Percentiles rank a stretch among this genome's conserved stretches.
phyloP scores from a whole-genome alignment of 2,113 vertebrate species.

The Albula goreensis region DNA sequence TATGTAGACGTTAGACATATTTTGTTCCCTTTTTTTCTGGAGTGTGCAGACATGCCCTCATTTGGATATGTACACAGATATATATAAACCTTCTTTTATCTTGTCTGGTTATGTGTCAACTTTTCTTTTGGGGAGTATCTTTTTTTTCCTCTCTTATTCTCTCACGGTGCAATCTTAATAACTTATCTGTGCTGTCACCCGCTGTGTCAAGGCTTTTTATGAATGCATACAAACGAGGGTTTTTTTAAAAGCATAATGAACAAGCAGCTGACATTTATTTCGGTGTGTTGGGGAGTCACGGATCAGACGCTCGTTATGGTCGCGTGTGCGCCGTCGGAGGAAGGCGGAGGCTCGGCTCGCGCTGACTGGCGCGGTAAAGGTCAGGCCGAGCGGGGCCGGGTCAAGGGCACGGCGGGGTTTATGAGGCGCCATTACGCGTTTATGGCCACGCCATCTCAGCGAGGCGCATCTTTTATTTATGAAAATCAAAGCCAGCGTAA shows the following conservation, averaged over 20 bases:
- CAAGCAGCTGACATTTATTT: background rate
- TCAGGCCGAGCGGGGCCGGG: constrained; percentile 20
- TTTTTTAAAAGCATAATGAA: background rate
- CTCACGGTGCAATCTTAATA: background rate
- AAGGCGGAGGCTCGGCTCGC: no score
- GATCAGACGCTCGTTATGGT: background rate
- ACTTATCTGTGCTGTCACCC: background rate
- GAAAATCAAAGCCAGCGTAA: constrained; percentile 39
- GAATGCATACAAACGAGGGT: background rate
- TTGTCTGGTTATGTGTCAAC: background rate
- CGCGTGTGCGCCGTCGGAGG: no score
- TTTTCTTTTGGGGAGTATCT: background rate
- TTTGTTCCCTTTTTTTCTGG: background rate
- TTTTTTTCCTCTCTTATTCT: background rate
- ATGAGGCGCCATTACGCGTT: constrained; percentile 29
- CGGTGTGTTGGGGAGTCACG: background rate
- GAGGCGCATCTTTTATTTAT: constrained; percentile 45
- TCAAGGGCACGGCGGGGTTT: constrained; percentile 27
- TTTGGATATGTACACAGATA: background rate
- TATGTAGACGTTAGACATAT: no score
- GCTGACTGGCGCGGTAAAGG: constrained; percentile 25
- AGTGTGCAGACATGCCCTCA: background rate
- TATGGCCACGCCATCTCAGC: constrained; percentile 11
- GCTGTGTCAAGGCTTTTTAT: background rate
- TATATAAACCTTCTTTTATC: background rate